A percentile compares a stretch with the other conserved stretches of the same genome.
Evolutionary conservation across 2,113 vertebrate species (phyloP).

Genomic region (Myiozetetes cayanensis): DNA sequence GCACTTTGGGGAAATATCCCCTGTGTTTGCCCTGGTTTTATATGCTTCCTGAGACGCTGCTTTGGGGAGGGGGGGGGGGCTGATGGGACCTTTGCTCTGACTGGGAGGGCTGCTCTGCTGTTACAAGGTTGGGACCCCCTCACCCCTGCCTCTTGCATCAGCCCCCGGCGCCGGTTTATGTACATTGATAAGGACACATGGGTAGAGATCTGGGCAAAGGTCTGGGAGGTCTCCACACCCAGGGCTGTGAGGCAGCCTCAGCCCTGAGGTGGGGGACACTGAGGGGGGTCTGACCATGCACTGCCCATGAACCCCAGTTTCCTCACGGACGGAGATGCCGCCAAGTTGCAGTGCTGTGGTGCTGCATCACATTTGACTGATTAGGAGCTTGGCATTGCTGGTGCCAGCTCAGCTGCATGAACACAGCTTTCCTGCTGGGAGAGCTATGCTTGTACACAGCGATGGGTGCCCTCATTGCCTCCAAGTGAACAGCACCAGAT

Average conservation of each 20-base stretch:
- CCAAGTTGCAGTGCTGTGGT: neutral
- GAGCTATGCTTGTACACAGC: neutral
- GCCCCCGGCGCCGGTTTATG: neutral
- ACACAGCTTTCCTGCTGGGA: neutral
- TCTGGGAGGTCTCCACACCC: neutral
- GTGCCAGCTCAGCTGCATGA: neutral
- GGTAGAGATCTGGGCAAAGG: conserved; percentile 36
- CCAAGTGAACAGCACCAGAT: neutral
- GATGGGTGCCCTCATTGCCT: neutral
- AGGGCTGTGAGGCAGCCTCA: neutral
- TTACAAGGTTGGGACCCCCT: neutral
- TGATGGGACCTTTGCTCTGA: conserved; percentile 3
- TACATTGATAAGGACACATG: conserved; percentile 38
- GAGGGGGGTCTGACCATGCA: rapidly evolving
- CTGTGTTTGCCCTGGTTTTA: neutral
- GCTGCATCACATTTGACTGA: rapidly evolving
- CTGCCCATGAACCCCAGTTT: neutral
- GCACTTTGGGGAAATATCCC: neutral
- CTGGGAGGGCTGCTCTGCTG: neutral
- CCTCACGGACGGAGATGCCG: no score
- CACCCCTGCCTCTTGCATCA: conserved; percentile 36
- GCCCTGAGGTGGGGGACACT: neutral
- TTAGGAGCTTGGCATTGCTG: neutral
- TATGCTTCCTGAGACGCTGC: rapidly evolving
- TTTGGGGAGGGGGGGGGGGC: neutral